Evolutionary conservation across 2,797 vertebrate species (phyloP).

Genomic region (Rhyacichthys aspro): DNA sequence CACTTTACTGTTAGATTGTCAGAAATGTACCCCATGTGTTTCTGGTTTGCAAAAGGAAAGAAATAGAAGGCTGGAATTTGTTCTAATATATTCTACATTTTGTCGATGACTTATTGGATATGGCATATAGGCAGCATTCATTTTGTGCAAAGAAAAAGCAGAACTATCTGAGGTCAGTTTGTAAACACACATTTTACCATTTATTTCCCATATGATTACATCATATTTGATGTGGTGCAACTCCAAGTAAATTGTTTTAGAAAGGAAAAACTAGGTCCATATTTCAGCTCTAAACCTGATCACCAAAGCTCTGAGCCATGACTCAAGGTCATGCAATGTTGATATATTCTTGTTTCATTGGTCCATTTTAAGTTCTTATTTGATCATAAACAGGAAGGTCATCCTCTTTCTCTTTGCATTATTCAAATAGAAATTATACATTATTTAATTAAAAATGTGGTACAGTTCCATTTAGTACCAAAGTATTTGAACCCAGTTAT

Average conservation of each 20-base stretch:
- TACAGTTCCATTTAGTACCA: background rate
- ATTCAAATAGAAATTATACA: too few relatives aligned
- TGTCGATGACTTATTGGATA: constrained; percentile 18
- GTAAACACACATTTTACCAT: background rate
- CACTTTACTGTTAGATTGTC: constrained; percentile 48
- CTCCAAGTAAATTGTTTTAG: background rate
- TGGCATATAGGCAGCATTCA: constrained; percentile 22
- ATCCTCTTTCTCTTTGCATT: too few relatives aligned
- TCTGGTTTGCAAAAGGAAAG: constrained; percentile 35
- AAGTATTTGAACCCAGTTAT: too few relatives aligned
- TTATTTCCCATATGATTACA: constrained; percentile 7
- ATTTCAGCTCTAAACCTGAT: background rate
- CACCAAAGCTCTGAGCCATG: too few relatives aligned
- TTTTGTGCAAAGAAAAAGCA: background rate
- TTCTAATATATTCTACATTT: constrained; percentile 21
- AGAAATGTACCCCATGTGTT: constrained; percentile 44
- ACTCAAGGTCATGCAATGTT: too few relatives aligned
- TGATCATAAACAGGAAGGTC: background rate
- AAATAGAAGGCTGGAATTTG: constrained; percentile 19
- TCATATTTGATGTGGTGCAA: background rate
- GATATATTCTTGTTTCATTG: too few relatives aligned
- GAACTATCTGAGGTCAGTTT: constrained; percentile 1
- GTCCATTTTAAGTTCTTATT: too few relatives aligned
- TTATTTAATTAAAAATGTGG: too few relatives aligned
- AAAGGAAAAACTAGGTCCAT: background rate